These are phyloP conservation scores for Epicauta chinensis DNA, from an alignment of 1,140 invertebrate species.

Conservation along the genomic window DNA sequence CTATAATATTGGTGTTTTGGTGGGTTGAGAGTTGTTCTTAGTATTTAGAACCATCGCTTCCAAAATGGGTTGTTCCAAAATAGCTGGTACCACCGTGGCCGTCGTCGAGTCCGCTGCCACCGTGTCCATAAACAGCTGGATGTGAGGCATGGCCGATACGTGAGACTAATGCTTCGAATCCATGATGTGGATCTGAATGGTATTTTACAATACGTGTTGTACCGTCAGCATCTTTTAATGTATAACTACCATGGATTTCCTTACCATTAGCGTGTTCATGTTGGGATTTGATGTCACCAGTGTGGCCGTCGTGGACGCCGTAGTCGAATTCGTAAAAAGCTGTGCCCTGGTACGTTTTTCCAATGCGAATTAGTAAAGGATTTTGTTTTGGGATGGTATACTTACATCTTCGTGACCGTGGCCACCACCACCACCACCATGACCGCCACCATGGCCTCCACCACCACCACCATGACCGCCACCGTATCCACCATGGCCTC, in stretches of 20 bases:
- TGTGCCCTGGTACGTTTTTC: constrained; percentile 13
- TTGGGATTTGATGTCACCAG: constrained; percentile 46
- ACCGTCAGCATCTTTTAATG: constrained; percentile 45
- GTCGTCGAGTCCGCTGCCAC: constrained; percentile 13
- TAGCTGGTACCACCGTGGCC: constrained; percentile 23
- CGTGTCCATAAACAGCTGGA: constrained; percentile 22
- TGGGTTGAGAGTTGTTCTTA: no score
- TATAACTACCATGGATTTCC: constrained; percentile 43
- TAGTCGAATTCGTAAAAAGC: constrained; percentile 45
- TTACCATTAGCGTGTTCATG: constrained; percentile 45
- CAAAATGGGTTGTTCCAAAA: constrained; percentile 26
- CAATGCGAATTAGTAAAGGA: not conserved
- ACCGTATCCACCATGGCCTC: no score
- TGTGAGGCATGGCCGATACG: constrained; percentile 28
- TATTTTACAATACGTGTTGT: constrained; percentile 44
- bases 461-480: no score
- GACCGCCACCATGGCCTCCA: no score
- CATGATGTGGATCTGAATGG: constrained; percentile 41
- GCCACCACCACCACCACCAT: no score
- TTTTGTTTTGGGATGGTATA: not conserved
- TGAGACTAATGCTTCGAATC: constrained; percentile 45
- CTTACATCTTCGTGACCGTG: no score
- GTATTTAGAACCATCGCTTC: constrained; percentile 1
- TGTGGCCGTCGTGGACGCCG: constrained; percentile 45
- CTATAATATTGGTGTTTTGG: no score